A percentile compares a stretch with the other conserved stretches of the same genome.
These are phyloP conservation scores for Thryonomys swinderianus DNA, from an alignment of 2,113 vertebrate species.

Conservation along the genomic window DNA sequence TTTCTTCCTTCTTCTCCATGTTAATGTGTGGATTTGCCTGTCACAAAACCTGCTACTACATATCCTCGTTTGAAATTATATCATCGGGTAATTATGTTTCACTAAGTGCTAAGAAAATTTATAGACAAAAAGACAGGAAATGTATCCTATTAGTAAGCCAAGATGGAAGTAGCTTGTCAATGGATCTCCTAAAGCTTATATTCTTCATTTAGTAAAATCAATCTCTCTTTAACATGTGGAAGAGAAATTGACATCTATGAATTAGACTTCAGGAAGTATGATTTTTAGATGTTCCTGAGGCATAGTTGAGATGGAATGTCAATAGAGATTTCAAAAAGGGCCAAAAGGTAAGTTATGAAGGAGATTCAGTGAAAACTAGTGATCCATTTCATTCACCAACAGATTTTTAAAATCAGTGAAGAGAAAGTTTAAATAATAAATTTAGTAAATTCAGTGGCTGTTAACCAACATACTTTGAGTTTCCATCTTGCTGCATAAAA, in stretches of 20 bases:
- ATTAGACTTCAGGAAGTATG: neutral
- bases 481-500: neutral
- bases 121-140: constrained; percentile 46
- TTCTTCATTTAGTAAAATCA: neutral
- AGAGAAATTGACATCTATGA: neutral
- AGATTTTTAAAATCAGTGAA: constrained; percentile 12
- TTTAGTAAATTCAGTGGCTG: neutral
- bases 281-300: neutral
- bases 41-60: constrained; percentile 44
- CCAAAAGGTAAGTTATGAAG: neutral
- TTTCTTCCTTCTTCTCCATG: constrained; percentile 35
- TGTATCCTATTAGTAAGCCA: neutral
- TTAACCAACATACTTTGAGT: constrained; percentile 27
- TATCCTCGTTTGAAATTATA: constrained; percentile 42
- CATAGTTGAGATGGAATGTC: neutral
- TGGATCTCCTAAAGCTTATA: neutral
- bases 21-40: neutral
- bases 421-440: neutral
- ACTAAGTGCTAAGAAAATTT: constrained; percentile 43
- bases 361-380: constrained; percentile 6
- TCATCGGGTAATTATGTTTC: constrained; percentile 51
- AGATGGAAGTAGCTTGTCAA: constrained; percentile 32
- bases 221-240: neutral
- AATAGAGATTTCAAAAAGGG: neutral
- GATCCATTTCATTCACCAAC: neutral